These are phyloP conservation scores for Drosophila nannoptera DNA, from an alignment of 1,140 invertebrate species.

Conservation along the genomic window DNA sequence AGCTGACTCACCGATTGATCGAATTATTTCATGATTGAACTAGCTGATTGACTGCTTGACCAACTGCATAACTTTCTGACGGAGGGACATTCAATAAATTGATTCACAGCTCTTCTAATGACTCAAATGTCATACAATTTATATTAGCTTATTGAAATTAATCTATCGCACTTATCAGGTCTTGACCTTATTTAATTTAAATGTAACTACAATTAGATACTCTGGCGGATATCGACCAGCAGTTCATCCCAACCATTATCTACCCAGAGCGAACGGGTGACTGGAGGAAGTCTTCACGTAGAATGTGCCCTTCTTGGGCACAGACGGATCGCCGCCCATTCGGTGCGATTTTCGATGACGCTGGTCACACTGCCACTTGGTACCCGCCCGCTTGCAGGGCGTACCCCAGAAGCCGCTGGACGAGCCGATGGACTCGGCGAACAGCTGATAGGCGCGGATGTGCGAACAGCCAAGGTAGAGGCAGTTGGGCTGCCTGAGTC, in stretches of 20 bases:
- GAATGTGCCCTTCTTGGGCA: constrained; percentile 79
- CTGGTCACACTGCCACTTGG: constrained; percentile 67
- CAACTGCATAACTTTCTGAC: too few relatives aligned
- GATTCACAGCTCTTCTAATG: too few relatives aligned
- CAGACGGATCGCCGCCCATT: constrained; percentile 80
- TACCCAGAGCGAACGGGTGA: constrained; percentile 79
- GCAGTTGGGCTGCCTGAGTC: constrained; percentile 75
- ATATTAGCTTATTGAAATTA: too few relatives aligned
- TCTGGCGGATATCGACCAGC: too few relatives aligned
- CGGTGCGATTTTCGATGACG: constrained; percentile 72
- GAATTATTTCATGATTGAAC: too few relatives aligned
- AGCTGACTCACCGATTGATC: too few relatives aligned
- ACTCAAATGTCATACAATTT: too few relatives aligned
- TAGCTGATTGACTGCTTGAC: too few relatives aligned
- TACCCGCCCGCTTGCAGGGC: constrained; percentile 48
- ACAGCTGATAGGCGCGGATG: constrained; percentile 81
- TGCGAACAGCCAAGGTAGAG: constrained; percentile 81
- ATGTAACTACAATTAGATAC: background rate
- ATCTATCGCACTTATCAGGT: too few relatives aligned
- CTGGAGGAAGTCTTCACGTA: constrained; percentile 80
- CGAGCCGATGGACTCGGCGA: constrained; percentile 80
- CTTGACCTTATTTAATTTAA: background rate
- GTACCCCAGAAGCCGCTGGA: constrained; percentile 71
- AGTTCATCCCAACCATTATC: background rate
- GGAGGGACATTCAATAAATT: too few relatives aligned